phyloP scores from a whole-genome alignment of 2,113 vertebrate species.

The Gymnobelideus leadbeateri region DNA sequence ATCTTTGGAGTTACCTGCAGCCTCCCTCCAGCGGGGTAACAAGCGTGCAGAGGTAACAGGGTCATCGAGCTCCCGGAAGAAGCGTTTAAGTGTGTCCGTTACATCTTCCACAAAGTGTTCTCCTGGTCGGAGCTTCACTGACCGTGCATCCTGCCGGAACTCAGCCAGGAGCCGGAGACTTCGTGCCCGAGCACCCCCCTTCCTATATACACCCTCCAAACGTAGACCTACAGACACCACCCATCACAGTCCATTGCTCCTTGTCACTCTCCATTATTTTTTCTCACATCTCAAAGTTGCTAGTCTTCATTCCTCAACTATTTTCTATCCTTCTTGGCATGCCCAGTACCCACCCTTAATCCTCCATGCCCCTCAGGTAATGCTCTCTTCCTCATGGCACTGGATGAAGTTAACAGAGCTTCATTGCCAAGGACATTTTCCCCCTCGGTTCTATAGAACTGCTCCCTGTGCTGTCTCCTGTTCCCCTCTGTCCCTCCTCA shows the following conservation, averaged over 20 bases:
- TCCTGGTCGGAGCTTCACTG: slow-evolving; percentile 94
- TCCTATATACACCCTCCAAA: slow-evolving; percentile 97
- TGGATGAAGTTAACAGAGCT: background rate
- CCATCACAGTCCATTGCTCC: background rate
- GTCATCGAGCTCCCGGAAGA: slow-evolving; percentile 97
- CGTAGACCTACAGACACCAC: slow-evolving; percentile 87
- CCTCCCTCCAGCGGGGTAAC: slow-evolving; percentile 93
- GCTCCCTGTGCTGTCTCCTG: background rate
- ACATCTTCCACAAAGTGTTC: slow-evolving; percentile 99
- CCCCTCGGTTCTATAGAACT: background rate
- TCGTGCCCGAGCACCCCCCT: slow-evolving; percentile 95
- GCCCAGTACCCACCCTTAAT: background rate
- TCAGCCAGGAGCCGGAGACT: slow-evolving; percentile 97
- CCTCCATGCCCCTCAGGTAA: background rate
- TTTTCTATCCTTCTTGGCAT: background rate
- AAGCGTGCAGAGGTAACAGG: slow-evolving; percentile 94
- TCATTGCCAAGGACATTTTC: background rate
- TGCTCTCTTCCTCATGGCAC: background rate
- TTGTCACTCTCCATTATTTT: background rate
- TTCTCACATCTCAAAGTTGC: background rate
- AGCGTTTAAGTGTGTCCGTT: slow-evolving; percentile 96
- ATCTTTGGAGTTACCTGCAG: slow-evolving; percentile 88
- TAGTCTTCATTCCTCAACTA: background rate
- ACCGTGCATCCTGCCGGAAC: slow-evolving; percentile 94
- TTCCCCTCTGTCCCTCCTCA: slow-evolving; percentile 79